Evolutionary conservation across 2,797 vertebrate species (phyloP).

Genomic region (Manis pentadactyla): DNA sequence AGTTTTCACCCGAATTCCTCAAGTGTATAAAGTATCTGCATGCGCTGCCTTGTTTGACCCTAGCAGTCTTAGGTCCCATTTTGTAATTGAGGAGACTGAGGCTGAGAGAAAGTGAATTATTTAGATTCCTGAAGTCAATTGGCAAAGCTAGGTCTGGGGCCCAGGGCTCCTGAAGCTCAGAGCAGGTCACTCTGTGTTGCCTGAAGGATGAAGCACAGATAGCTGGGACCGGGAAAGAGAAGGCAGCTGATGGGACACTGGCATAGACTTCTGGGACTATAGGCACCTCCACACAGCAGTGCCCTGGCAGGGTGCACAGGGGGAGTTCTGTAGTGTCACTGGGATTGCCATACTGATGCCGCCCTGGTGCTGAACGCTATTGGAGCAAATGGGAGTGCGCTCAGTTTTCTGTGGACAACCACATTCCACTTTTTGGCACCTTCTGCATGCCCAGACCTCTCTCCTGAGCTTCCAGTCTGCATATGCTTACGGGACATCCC

Average conservation of each 20-base stretch:
- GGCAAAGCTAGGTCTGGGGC: not conserved
- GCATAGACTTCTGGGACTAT: not conserved
- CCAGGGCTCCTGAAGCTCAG: not conserved
- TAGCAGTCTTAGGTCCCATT: not conserved
- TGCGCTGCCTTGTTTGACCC: not conserved
- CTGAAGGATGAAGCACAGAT: not conserved
- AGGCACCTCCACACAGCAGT: not conserved
- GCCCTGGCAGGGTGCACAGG: not conserved
- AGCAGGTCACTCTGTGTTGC: not conserved
- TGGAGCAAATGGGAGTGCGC: not conserved
- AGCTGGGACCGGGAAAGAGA: not conserved
- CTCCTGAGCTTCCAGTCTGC: not conserved
- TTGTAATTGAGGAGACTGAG: constrained; percentile 9
- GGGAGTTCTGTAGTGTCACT: not conserved
- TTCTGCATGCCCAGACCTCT: not conserved
- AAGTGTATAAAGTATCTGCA: not conserved
- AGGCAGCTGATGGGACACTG: not conserved
- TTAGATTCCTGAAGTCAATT: not conserved
- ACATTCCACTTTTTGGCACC: not conserved
- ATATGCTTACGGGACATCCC: not conserved
- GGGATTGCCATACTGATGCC: not conserved
- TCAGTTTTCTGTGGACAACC: not conserved
- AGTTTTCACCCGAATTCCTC: not conserved
- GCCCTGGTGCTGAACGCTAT: accelerated
- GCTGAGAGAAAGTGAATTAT: not conserved